Percentiles rank a stretch among this genome's conserved stretches.
These are phyloP conservation scores for Coreius guichenoti DNA, from an alignment of 2,797 vertebrate species.

Conservation along the genomic window DNA sequence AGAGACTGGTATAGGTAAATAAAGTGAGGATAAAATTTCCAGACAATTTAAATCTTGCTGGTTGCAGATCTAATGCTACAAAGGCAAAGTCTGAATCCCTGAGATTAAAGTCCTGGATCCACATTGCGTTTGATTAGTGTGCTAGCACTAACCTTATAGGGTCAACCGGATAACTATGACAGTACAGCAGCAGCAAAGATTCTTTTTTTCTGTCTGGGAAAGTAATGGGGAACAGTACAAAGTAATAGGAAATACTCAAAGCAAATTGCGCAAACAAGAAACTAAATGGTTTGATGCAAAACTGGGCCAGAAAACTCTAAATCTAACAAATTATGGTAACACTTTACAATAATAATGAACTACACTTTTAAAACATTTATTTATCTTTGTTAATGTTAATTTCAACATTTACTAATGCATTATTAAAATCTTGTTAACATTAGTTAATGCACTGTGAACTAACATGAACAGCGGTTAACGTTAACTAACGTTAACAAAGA, in stretches of 20 bases:
- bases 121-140: constrained; percentile 38
- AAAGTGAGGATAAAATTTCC: background rate
- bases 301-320: background rate
- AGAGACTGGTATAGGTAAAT: background rate
- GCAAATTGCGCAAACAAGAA: background rate
- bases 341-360: too few species aligned
- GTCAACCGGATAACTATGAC: constrained; percentile 16
- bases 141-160: background rate
- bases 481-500: too few species aligned
- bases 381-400: too few species aligned
- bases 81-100: constrained; percentile 21
- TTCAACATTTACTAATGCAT: too few species aligned
- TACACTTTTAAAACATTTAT: too few species aligned
- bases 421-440: too few species aligned
- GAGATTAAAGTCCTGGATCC: constrained; percentile 25
- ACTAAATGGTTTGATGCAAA: background rate
- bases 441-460: too few species aligned
- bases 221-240: background rate
- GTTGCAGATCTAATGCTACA: constrained; percentile 27
- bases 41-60: constrained; percentile 41
- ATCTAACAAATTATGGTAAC: background rate
- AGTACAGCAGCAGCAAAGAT: background rate
- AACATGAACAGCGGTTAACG: too few species aligned
- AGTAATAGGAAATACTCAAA: background rate
- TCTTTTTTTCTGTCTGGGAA: background rate